phyloP scores from a whole-genome alignment of 2,113 vertebrate species.

The Chlamydotis undulata region DNA sequence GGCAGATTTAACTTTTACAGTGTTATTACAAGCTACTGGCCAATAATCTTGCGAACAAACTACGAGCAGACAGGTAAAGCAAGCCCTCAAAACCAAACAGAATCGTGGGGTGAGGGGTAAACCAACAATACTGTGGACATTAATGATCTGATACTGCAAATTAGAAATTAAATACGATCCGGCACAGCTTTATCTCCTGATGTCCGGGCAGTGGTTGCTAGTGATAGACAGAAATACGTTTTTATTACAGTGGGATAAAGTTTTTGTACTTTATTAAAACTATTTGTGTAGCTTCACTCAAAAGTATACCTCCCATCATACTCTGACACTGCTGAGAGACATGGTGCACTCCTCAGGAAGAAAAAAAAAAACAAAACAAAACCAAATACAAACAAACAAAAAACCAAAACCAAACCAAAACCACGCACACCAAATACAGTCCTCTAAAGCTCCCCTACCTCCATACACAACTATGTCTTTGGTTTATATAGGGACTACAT shows the following conservation, averaged over 20 bases:
- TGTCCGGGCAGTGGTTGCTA: neutral
- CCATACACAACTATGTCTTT: fast-evolving
- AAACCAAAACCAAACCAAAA: neutral
- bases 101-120: neutral
- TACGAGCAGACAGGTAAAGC: neutral
- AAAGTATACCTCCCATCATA: neutral
- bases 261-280: neutral
- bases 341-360: neutral
- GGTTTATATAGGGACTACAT: neutral
- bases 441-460: neutral
- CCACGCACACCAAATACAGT: neutral
- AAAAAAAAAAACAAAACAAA: neutral
- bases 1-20: neutral
- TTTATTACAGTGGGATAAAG: neutral
- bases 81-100: neutral
- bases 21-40: neutral
- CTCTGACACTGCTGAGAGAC: neutral
- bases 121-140: neutral
- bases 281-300: neutral
- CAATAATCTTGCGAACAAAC: neutral
- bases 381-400: neutral
- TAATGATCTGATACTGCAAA: neutral
- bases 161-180: neutral
- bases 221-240: neutral
- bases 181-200: neutral